These are phyloP conservation scores for Agrypnia vestita DNA, from an alignment of 1,140 invertebrate species.

Conservation along the genomic window DNA sequence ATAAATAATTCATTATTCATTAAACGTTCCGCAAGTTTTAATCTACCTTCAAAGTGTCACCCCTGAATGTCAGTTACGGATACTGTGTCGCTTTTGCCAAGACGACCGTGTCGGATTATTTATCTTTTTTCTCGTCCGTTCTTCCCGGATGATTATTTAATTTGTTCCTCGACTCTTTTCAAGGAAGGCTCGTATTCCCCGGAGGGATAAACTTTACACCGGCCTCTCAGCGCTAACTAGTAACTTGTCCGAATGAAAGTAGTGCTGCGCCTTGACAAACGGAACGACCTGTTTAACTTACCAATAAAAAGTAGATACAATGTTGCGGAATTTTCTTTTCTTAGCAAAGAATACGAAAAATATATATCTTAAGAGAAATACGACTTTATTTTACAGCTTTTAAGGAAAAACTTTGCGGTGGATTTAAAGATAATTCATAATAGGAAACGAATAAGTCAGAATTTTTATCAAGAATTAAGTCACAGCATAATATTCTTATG, in stretches of 20 bases:
- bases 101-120: slow-evolving; percentile 17
- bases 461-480: no score
- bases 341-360: no score
- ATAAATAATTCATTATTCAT: no score
- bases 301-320: background rate
- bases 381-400: no score
- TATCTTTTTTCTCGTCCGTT: slow-evolving; percentile 33
- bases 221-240: slow-evolving; percentile 27
- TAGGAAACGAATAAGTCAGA: no score
- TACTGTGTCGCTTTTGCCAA: background rate
- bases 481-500: no score
- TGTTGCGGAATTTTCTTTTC: no score
- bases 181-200: slow-evolving; percentile 40
- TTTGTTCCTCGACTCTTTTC: slow-evolving; percentile 54
- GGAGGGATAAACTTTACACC: slow-evolving; percentile 23
- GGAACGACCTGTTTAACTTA: slow-evolving; percentile 4
- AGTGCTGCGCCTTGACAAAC: slow-evolving; percentile 1
- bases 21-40: background rate
- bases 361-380: no score
- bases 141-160: slow-evolving; percentile 55
- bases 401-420: no score
- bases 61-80: background rate
- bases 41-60: slow-evolving; percentile 1
- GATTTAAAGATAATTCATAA: no score
- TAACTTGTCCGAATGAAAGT: slow-evolving; percentile 7